Evolutionary conservation across 1,140 invertebrate genomes (phyloP).

Genomic region (Probaryconus sp.): DNA sequence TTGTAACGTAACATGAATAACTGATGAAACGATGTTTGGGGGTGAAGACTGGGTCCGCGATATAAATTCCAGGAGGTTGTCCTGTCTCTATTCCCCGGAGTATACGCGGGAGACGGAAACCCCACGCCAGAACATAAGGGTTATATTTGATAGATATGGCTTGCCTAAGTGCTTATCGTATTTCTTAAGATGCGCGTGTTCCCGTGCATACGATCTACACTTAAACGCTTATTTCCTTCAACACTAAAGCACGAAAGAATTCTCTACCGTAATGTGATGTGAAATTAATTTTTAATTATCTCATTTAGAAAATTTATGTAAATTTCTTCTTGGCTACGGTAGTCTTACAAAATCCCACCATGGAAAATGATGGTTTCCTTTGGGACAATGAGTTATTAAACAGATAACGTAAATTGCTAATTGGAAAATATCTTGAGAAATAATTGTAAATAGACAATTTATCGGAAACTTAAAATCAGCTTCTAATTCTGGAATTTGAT

Average conservation of each 20-base stretch:
- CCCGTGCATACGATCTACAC: slow-evolving; percentile 18
- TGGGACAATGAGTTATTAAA: too few relatives aligned
- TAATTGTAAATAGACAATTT: too few relatives aligned
- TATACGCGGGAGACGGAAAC: slow-evolving; percentile 51
- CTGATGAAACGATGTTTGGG: slow-evolving; percentile 72
- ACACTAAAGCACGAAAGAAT: slow-evolving; percentile 25
- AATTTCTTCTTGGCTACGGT: too few relatives aligned
- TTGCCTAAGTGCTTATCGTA: slow-evolving; percentile 78
- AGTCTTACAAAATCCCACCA: too few relatives aligned
- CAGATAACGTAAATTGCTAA: too few relatives aligned
- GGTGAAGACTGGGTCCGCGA: slow-evolving; percentile 65
- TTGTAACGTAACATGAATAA: slow-evolving; percentile 77
- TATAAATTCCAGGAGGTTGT: slow-evolving; percentile 77
- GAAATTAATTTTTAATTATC: slow-evolving; percentile 57
- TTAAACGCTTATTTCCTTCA: slow-evolving; percentile 13
- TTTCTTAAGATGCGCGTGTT: slow-evolving; percentile 67
- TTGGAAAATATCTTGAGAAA: too few relatives aligned
- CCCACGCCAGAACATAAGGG: slow-evolving; percentile 72
- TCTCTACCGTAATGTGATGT: slow-evolving; percentile 39
- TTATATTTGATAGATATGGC: slow-evolving; percentile 78
- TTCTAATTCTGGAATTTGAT: too few relatives aligned
- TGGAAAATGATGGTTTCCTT: too few relatives aligned
- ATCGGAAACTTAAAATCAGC: too few relatives aligned
- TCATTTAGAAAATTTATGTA: slow-evolving; percentile 29
- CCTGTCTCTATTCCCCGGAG: slow-evolving; percentile 70